Base-by-base conservation (phyloP, 2,888 invertebrate genomes). In the Diarsia brunnea region DNA sequence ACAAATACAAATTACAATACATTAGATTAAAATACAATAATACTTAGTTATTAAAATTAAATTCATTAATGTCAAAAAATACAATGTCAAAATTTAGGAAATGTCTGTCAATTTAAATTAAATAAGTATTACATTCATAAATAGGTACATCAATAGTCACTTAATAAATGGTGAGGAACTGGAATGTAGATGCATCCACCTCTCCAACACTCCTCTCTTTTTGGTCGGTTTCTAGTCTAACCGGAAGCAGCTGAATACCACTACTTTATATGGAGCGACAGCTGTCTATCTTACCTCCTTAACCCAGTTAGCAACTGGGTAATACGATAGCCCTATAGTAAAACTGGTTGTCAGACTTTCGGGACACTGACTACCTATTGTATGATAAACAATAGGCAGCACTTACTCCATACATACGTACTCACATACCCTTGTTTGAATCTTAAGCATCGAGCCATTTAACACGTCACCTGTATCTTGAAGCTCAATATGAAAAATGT, bases 401-500 rank as follows among this genome's bases (percentile, higher is more conserved):
- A 76, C 81, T 81, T 66, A 71, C 61, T 47, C 12, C 64, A 81
- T 67, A 73, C 58, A 71, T 73, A 73, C 71, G 63, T 53, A 63
- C 58, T 61, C 78, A 75, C 60, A 67, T 79, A 58, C 80, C 85
- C 85, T 82, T 84, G 78, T 82, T 73, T 82, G 79, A 87, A 87
- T 87, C 81, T 87, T 88, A 85, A 88, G 75, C 79, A 86, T 84
- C 85, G 82, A 82, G 82, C 88, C 88, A 88, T 88, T 88, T 88
- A 89, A 88, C 88, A 88, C 85, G 84, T 88, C 91, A 91, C 89
- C 89, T 91, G 90, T 87, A 88, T 84, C 87, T 78, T 75, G 84
- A 61, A 78, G 88, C 82, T 87, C 89, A 88, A 88, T 90, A 91
- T 89, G 89, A 89, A 90, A 92, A 88, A 87, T 86, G 84, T 88